Evolutionary conservation across 2,888 invertebrate species (phyloP).

Genomic region (Microchrysa polita): DNA sequence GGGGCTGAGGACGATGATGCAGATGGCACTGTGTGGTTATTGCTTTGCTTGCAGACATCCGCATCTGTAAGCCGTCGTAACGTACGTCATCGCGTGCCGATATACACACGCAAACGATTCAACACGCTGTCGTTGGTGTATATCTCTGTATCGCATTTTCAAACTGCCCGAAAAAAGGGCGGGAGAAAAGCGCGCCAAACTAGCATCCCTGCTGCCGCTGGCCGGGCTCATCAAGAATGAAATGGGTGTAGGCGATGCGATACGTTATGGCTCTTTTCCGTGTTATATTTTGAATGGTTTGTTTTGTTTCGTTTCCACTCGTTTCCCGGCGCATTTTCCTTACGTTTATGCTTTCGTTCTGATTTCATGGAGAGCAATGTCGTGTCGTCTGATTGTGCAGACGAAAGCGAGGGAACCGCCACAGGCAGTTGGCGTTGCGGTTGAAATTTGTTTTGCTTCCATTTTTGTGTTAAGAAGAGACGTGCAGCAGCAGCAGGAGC

Average conservation of each 20-base stretch:
- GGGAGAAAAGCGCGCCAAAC: constrained; percentile 55
- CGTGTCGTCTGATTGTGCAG: constrained; percentile 7
- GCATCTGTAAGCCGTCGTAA: neutral
- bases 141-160: constrained; percentile 2
- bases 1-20: neutral
- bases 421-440: constrained; percentile 15
- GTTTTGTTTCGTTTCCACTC: constrained; percentile 39
- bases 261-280: neutral
- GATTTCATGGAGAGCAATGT: constrained; percentile 3
- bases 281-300: constrained; percentile 29
- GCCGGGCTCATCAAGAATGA: constrained; percentile 20
- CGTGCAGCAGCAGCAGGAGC: constrained; percentile 22
- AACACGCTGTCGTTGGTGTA: too few relatives aligned
- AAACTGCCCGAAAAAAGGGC: constrained; percentile 51
- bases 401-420: neutral
- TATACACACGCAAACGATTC: constrained; percentile 28
- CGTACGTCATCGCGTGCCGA: constrained; percentile 15
- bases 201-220: neutral
- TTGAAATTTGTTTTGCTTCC: constrained; percentile 34
- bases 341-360: neutral
- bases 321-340: neutral
- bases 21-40: too few relatives aligned
- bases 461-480: constrained; percentile 12
- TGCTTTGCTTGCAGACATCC: neutral
- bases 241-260: constrained; percentile 24